Evolutionary conservation across 2,797 vertebrate genomes (phyloP).

Genomic region (Choloepus didactylus): DNA sequence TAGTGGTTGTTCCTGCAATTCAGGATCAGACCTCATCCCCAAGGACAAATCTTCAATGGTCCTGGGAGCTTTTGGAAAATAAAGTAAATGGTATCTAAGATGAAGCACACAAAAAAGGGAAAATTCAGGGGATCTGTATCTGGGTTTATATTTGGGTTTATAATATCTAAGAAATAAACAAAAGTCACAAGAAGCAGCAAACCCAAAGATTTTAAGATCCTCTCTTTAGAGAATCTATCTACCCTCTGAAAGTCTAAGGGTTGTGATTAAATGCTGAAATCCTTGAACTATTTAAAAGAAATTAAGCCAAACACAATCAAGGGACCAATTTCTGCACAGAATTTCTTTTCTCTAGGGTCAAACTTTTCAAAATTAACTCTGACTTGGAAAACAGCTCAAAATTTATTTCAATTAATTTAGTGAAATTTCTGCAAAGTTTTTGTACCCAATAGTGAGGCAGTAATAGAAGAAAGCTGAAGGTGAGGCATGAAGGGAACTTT

Average conservation of each 20-base stretch:
- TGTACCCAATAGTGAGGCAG: not conserved
- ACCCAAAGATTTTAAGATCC: not conserved
- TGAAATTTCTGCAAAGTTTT: not conserved
- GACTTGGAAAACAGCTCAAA: not conserved
- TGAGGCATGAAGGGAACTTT: not conserved
- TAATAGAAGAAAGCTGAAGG: not conserved
- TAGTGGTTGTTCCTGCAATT: not conserved
- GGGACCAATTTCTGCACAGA: not conserved
- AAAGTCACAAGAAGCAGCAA: not conserved
- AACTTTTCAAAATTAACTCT: not conserved
- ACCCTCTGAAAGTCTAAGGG: not conserved
- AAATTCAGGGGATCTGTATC: not conserved
- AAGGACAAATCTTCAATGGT: not conserved
- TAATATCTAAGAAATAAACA: conserved; percentile 20
- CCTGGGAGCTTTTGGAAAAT: not conserved
- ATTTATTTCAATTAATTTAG: not conserved
- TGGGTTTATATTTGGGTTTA: not conserved
- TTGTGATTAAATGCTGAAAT: not conserved
- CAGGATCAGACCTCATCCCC: not conserved
- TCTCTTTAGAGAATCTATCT: not conserved
- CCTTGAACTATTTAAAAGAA: not conserved
- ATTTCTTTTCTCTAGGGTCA: not conserved
- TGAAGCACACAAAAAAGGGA: not conserved
- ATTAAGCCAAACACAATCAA: not conserved
- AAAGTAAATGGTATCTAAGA: not conserved